Base-by-base conservation (phyloP, 2,113 vertebrate species). In the Clupea harengus region DNA sequence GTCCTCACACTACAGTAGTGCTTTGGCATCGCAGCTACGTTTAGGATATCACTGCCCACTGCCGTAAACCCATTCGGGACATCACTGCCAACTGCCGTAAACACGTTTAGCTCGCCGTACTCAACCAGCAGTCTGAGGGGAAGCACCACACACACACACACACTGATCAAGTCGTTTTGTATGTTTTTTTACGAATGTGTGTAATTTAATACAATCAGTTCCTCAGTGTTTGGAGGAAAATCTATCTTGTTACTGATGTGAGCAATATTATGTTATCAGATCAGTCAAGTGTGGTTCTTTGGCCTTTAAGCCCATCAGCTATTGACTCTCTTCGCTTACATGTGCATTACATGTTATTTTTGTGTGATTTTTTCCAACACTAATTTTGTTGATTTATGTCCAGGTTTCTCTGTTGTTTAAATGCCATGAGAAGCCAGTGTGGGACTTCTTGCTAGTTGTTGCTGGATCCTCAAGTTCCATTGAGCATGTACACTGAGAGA, bases 231-330 rank as follows among this genome's bases (percentile, higher is more conserved):
- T 0, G 5, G 2, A 52, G 50, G n/a, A n/a, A 9, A 67, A 11
- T 28, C 64, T 67, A n/a, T 3, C 25, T 11, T 67, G 72, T 78
- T 32, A 6, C 72, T 78, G 72, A 78, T 78, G 72, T 78, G 28
- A 78, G 72, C 32, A 44, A 28, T 78, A 78, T 78, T 39, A 78
- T 75, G 10, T 32, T 75, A 75, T 67, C 64, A 67, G 64, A 67
- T 78, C 2, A 78, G 3, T 11, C 67, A 32, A 15, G 54, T 60
- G 15, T 54, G 13, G 52, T n/a, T 60, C 18, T 78, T 32, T 28
- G 13, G 72, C 10, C 15, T 39, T 78, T 78, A 78, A 28, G 4
- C 4, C 32, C 72, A 18, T 13, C 11, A 39, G 5, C 15, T 32
- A 39, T 17, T 78, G 11, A 78, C 22, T 17, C 11, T 32, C 39